A percentile compares a stretch with the other conserved stretches of the same genome.
These are phyloP conservation scores for Agriopis marginaria DNA, from an alignment of 2,888 invertebrate genomes.

Conservation along the genomic window DNA sequence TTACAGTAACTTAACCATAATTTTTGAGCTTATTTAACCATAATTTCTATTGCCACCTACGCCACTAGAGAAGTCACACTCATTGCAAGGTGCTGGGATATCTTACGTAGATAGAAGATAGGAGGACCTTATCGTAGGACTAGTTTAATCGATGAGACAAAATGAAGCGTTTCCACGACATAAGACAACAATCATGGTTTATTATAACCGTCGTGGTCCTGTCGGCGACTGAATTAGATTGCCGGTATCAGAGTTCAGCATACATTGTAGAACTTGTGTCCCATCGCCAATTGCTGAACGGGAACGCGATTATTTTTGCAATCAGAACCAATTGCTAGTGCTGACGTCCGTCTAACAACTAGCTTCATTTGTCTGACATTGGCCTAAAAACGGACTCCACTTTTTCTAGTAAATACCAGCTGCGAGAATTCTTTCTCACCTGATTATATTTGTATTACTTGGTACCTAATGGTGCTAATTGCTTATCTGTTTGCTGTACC, in stretches of 20 bases:
- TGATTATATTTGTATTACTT: conserved; percentile 1
- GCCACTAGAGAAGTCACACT: no score
- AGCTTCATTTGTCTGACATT: conserved; percentile 47
- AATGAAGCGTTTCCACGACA: no score
- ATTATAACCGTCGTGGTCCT: not conserved
- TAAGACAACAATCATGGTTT: not conserved
- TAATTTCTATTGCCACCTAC: no score
- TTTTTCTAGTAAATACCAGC: conserved; percentile 9
- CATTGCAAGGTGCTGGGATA: no score
- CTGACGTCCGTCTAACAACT: conserved; percentile 44
- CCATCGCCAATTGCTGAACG: conserved; percentile 66
- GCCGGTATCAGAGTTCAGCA: conserved; percentile 9
- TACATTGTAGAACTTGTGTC: conserved; percentile 47
- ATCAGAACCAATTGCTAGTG: conserved; percentile 71
- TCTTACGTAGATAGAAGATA: no score
- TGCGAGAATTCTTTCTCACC: conserved; percentile 15
- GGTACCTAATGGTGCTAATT: not conserved
- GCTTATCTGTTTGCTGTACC: not conserved
- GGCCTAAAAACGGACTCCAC: conserved; percentile 44
- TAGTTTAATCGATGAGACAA: not conserved
- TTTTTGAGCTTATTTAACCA: no score
- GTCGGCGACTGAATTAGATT: not conserved
- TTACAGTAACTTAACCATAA: no score
- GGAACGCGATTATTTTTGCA: conserved; percentile 74
- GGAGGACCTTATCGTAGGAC: no score